These are phyloP conservation scores for Lasaia peninsularis DNA, from an alignment of 1,140 invertebrate genomes.

Conservation along the genomic window DNA sequence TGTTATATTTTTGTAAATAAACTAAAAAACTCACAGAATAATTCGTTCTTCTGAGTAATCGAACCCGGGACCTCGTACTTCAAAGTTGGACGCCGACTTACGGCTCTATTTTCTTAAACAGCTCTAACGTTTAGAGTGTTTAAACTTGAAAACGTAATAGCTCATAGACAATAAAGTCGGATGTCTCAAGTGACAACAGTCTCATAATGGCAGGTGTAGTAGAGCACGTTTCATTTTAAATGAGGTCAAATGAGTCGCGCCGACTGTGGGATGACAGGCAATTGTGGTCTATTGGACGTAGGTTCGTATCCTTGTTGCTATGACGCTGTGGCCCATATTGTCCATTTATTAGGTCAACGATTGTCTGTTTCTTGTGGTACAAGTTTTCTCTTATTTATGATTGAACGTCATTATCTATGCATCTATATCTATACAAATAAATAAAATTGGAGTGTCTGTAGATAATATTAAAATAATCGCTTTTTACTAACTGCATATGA, in stretches of 20 bases:
- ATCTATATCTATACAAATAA: too few species aligned
- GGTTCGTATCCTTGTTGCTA: constrained; percentile 31
- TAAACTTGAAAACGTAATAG: constrained; percentile 5
- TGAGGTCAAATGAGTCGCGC: constrained; percentile 51
- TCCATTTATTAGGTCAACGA: constrained; percentile 24
- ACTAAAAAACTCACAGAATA: too few species aligned
- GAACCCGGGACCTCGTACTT: too few species aligned
- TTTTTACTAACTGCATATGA: too few species aligned
- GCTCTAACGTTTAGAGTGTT: constrained; percentile 3
- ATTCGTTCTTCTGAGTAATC: too few species aligned
- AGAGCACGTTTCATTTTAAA: constrained; percentile 39
- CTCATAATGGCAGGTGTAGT: constrained; percentile 37
- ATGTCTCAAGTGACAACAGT: constrained; percentile 12
- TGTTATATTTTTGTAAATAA: too few species aligned
- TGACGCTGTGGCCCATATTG: constrained; percentile 20
- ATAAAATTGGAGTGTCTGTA: too few species aligned
- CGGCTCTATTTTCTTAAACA: not conserved
- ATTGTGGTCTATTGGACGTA: constrained; percentile 43
- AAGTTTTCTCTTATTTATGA: too few species aligned
- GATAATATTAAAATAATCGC: too few species aligned
- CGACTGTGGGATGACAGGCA: constrained; percentile 37
- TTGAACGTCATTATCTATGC: too few species aligned
- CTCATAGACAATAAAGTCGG: constrained; percentile 2
- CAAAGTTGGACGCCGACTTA: too few species aligned
- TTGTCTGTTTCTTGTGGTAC: not conserved